Evolutionary conservation across 2,113 vertebrate species (phyloP).

Genomic region (Oryzias woworae): DNA sequence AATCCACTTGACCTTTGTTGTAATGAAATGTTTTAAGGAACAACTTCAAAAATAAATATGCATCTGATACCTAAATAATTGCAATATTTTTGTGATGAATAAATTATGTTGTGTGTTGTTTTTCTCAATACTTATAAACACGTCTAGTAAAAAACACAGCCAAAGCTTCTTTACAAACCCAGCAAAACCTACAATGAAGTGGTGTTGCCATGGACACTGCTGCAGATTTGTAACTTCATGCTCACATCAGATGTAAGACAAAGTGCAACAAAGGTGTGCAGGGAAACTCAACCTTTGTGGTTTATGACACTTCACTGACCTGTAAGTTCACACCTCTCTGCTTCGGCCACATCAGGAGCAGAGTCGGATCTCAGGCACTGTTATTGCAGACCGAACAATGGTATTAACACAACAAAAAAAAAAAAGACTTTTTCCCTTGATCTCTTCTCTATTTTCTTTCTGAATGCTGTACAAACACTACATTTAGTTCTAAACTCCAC

Average conservation of each 20-base stretch:
- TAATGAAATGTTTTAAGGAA: conserved; percentile 43
- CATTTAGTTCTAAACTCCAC: conserved; percentile 1
- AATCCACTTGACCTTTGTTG: conserved; percentile 34
- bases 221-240: conserved; percentile 5
- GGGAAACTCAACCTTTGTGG: conserved; percentile 31
- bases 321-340: conserved; percentile 6
- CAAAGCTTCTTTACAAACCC: conserved; percentile 54
- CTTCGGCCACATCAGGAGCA: conserved; percentile 11
- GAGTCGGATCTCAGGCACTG: conserved; percentile 13
- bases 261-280: conserved; percentile 14
- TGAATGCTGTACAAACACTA: conserved; percentile 1
- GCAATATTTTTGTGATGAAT: conserved; percentile 48
- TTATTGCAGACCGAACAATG: conserved; percentile 5
- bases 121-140: conserved; percentile 41
- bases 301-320: neutral
- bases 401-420: conserved; percentile 17
- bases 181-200: conserved; percentile 30
- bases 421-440: conserved; percentile 6
- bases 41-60: conserved; percentile 75
- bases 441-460: conserved; percentile 17
- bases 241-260: conserved; percentile 12
- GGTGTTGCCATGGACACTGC: conserved; percentile 17
- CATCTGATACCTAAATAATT: conserved; percentile 63
- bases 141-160: conserved; percentile 51
- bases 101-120: conserved; percentile 67